Evolutionary conservation across 2,888 invertebrate genomes (phyloP).

Genomic region (Scaptodrosophila latifasciaeformis): DNA sequence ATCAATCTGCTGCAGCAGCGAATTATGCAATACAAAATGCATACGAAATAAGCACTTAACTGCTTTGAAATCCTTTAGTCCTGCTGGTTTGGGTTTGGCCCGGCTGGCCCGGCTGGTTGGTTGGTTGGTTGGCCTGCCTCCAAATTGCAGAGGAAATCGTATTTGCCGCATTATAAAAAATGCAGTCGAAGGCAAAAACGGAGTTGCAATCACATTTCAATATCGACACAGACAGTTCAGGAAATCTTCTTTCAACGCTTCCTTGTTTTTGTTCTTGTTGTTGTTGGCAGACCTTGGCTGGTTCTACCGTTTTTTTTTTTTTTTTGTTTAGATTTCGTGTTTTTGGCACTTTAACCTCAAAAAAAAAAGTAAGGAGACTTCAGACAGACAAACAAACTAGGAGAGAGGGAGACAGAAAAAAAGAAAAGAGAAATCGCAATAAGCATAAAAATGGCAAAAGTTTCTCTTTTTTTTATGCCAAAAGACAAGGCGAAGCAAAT

Average conservation of each 20-base stretch:
- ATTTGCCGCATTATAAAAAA: constrained; percentile 51
- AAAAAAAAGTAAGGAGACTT: constrained; percentile 8
- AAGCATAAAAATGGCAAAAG: constrained; percentile 34
- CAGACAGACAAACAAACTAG: constrained; percentile 6
- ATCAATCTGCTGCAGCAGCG: no score
- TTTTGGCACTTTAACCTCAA: constrained; percentile 57
- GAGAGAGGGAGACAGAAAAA: constrained; percentile 15
- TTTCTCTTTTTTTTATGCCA: no score
- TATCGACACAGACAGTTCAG: constrained; percentile 41
- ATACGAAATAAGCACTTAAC: no score
- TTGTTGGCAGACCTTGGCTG: constrained; percentile 24
- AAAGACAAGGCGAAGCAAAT: constrained; percentile 14
- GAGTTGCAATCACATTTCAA: constrained; percentile 42
- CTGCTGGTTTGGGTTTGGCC: no score
- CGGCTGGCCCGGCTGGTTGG: no score
- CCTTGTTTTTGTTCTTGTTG: constrained; percentile 4
- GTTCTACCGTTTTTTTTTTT: neutral
- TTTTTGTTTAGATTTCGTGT: constrained; percentile 44
- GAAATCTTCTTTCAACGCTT: constrained; percentile 11
- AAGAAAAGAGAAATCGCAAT: constrained; percentile 19
- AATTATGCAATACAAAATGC: neutral
- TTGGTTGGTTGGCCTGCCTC: constrained; percentile 49
- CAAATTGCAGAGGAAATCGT: constrained; percentile 20
- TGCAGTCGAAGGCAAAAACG: neutral
- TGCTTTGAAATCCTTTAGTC: no score